Evolutionary conservation across 2,797 vertebrate species (phyloP).

Genomic region (Ciconia nigra): DNA sequence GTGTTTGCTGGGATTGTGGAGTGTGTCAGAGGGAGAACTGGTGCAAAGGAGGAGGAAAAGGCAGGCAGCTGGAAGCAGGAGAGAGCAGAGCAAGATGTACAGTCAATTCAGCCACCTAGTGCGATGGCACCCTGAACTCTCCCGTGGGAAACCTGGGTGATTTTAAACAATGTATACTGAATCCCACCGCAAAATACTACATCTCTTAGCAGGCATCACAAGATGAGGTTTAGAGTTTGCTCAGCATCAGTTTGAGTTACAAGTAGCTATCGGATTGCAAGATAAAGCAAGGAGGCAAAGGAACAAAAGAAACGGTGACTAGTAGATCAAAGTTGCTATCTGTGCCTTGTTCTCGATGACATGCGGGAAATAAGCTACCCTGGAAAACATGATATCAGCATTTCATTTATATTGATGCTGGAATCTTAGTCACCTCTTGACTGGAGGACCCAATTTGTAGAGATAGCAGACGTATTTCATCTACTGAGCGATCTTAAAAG

Average conservation of each 20-base stretch:
- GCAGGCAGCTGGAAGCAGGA: not conserved
- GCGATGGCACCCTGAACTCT: not conserved
- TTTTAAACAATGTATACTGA: not conserved
- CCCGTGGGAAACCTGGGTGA: rapidly evolving
- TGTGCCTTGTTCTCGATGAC: not conserved
- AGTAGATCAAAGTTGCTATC: not conserved
- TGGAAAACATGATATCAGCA: not conserved
- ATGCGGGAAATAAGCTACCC: not conserved
- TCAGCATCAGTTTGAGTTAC: not conserved
- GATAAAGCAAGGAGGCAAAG: not conserved
- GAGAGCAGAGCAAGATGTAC: not conserved
- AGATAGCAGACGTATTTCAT: not conserved
- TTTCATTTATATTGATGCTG: not conserved
- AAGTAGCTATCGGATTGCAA: not conserved
- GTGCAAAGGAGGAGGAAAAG: not conserved
- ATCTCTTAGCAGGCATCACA: not conserved
- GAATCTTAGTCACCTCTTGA: not conserved
- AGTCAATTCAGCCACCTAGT: not conserved
- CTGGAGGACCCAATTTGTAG: not conserved
- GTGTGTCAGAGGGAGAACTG: not conserved
- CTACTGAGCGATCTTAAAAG: not conserved
- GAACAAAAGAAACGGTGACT: not conserved
- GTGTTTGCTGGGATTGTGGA: not conserved
- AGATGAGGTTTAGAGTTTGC: not conserved
- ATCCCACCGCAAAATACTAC: not conserved